Percentiles rank a stretch among this genome's conserved stretches.
Evolutionary conservation across 2,797 vertebrate species (phyloP).

Genomic region (Esox masquinongy): DNA sequence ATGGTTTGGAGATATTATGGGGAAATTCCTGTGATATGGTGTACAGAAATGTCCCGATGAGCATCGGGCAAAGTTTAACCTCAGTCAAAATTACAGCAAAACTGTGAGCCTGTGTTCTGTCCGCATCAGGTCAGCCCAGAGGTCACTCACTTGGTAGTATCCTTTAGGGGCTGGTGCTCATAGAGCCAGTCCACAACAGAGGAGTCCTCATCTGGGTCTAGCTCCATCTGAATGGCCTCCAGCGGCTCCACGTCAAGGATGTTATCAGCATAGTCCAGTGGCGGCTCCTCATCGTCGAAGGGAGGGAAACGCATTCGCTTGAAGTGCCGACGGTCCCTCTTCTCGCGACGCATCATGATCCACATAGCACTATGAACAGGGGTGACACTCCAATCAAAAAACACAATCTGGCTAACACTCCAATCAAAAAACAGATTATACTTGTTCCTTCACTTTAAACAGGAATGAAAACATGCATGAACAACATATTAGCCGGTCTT

Average conservation of each 20-base stretch:
- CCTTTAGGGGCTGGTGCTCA: conserved; percentile 95
- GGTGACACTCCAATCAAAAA: background rate
- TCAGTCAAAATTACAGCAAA: background rate
- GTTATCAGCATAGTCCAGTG: conserved; percentile 97
- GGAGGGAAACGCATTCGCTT: conserved; percentile 99
- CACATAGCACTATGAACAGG: conserved; percentile 87
- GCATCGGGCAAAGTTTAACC: background rate
- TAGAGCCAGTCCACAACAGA: conserved; percentile 96
- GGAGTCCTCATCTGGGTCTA: conserved; percentile 92
- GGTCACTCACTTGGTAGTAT: conserved; percentile 85
- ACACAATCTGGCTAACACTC: background rate
- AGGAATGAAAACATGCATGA: background rate
- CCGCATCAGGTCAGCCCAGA: background rate
- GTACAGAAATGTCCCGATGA: background rate
- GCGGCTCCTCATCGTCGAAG: conserved; percentile 97
- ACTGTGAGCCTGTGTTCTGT: background rate
- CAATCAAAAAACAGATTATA: background rate
- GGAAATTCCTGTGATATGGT: background rate
- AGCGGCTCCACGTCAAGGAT: conserved; percentile 97
- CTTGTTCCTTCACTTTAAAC: background rate
- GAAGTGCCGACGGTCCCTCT: conserved; percentile 95
- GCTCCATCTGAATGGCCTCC: conserved; percentile 97
- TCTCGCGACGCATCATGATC: conserved; percentile 99
- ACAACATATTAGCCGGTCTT: conserved; percentile 33
- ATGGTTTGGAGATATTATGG: background rate